phyloP scores from a whole-genome alignment of 2,113 vertebrate genomes.

The Austrofundulus limnaeus region DNA sequence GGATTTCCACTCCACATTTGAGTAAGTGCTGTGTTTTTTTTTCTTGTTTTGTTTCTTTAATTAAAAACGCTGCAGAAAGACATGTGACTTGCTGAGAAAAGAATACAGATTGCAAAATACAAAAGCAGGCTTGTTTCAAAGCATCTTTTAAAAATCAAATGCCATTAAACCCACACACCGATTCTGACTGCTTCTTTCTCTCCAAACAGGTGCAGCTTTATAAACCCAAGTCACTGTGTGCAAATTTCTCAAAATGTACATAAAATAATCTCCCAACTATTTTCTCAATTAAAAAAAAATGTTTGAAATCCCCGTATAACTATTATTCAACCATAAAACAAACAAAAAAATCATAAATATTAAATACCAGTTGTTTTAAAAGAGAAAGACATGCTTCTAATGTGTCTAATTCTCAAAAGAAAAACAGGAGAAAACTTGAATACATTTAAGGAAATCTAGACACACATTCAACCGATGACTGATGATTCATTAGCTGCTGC shows the following conservation, averaged over 20 bases:
- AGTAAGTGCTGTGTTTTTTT: slow-evolving; percentile 24
- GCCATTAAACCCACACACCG: slow-evolving; percentile 17
- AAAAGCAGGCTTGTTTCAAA: slow-evolving; percentile 30
- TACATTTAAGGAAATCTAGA: not conserved
- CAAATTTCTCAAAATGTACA: not conserved
- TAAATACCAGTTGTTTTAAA: not conserved
- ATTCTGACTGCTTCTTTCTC: slow-evolving; percentile 24
- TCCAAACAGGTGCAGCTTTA: slow-evolving; percentile 14
- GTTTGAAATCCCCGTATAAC: not conserved
- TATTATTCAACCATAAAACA: not conserved
- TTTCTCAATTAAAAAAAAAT: not conserved
- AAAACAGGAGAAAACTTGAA: not conserved
- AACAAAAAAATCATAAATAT: not conserved
- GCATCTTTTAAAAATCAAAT: slow-evolving; percentile 41
- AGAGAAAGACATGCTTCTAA: not conserved
- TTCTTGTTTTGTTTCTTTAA: not conserved
- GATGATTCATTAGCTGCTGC: slow-evolving; percentile 33
- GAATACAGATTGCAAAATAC: slow-evolving; percentile 21
- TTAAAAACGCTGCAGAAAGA: slow-evolving; percentile 19
- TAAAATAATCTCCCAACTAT: not conserved
- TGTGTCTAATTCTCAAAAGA: too few species aligned
- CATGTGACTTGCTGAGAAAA: slow-evolving; percentile 1
- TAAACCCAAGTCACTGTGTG: not conserved
- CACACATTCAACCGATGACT: slow-evolving; percentile 8
- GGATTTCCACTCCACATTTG: slow-evolving; percentile 23